Conservation (phyloP, 2,888 invertebrate genomes). For the Metallyticus violacea region DNA sequence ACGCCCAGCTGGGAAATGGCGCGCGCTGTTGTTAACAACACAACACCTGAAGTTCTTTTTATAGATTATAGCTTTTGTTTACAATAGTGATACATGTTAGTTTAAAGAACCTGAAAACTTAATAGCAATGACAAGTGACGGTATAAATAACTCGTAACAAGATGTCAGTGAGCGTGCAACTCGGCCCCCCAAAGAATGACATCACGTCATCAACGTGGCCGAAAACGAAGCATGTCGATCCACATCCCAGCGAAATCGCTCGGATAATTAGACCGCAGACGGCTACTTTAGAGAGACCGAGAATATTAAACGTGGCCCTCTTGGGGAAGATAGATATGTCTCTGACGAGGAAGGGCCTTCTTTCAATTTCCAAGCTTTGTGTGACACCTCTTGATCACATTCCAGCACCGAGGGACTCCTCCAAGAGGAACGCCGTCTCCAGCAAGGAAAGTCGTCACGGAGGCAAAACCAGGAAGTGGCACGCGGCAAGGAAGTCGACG, state of each 20-base stretch:
- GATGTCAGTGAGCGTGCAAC: constrained; percentile 5
- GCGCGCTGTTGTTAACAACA: background rate
- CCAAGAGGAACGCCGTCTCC: background rate
- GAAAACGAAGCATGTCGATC: constrained; percentile 6
- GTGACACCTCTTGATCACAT: constrained; percentile 40
- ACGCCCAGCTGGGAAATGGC: background rate
- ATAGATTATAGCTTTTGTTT: background rate
- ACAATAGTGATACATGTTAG: background rate
- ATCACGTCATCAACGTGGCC: constrained; percentile 20
- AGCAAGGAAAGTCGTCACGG: background rate
- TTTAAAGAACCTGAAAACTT: no score
- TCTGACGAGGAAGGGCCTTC: constrained; percentile 53
- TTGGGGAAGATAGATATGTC: constrained; percentile 56
- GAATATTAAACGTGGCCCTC: constrained; percentile 52
- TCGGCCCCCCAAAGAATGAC: background rate
- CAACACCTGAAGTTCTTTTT: no score
- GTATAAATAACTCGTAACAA: background rate
- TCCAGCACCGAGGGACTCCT: background rate
- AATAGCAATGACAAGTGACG: background rate
- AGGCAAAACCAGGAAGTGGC: constrained; percentile 6
- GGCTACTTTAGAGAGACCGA: constrained; percentile 56
- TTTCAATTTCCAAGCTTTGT: constrained; percentile 46
- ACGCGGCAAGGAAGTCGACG: background rate
- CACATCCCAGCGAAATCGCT: background rate
- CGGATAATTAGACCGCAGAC: constrained; percentile 50